These are phyloP conservation scores for Eupithecia tripunctaria DNA, from an alignment of 2,888 invertebrate genomes.

Conservation along the genomic window DNA sequence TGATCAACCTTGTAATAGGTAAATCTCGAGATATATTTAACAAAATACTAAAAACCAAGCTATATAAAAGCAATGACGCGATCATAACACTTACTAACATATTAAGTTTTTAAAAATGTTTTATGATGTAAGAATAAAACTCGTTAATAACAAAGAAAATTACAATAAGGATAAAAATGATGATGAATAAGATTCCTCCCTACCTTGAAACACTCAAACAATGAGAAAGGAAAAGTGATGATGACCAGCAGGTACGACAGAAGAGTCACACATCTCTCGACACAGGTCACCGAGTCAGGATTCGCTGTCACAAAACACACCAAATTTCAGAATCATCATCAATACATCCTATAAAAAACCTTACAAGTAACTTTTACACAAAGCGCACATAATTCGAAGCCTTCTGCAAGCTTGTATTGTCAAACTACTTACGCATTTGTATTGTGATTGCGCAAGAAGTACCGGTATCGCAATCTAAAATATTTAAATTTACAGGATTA, in stretches of 20 bases:
- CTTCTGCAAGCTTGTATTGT: slow-evolving; percentile 53
- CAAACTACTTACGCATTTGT: slow-evolving; percentile 80
- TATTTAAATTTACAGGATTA: slow-evolving; percentile 68
- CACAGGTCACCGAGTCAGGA: slow-evolving; percentile 87
- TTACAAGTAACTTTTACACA: slow-evolving; percentile 23
- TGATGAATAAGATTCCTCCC: no score
- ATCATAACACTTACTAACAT: no score
- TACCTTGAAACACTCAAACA: slow-evolving; percentile 94
- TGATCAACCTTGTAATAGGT: background rate
- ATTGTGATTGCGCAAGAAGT: slow-evolving; percentile 82
- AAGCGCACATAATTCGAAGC: slow-evolving; percentile 57
- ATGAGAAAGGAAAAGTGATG: slow-evolving; percentile 91
- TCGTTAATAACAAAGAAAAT: no score
- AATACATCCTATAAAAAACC: background rate
- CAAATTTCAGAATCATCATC: slow-evolving; percentile 12
- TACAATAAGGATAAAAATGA: no score
- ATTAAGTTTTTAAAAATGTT: no score
- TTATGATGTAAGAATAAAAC: no score
- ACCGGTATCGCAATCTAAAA: slow-evolving; percentile 83
- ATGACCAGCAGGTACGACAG: slow-evolving; percentile 89
- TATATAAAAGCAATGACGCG: no score
- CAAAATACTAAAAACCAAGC: no score
- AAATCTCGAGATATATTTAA: background rate
- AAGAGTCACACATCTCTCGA: slow-evolving; percentile 90
- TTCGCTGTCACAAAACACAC: slow-evolving; percentile 82